Evolutionary conservation across 2,888 invertebrate species (phyloP).

Genomic region (Drosophila subquinaria): DNA sequence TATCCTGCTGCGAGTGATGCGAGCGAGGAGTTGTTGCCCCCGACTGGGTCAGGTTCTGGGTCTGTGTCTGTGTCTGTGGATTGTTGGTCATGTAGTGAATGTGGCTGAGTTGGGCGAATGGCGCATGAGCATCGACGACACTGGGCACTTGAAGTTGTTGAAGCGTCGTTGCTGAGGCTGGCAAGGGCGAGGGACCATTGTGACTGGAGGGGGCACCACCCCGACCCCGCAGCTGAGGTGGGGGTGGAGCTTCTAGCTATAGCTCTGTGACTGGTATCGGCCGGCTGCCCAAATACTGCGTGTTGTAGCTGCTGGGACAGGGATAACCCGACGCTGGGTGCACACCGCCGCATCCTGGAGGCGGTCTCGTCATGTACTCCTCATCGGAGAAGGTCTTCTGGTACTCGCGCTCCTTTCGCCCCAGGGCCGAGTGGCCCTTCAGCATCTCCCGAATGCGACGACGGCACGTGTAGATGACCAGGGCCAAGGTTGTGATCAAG

Average conservation of each 20-base stretch:
- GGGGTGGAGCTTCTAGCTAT: constrained; percentile 96
- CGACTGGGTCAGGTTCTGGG: not conserved
- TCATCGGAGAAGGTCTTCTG: constrained; percentile 96
- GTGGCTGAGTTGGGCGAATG: constrained; percentile 85
- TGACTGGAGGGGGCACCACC: constrained; percentile 82
- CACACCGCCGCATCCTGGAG: constrained; percentile 83
- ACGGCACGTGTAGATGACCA: constrained; percentile 92
- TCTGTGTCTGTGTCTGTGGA: constrained; percentile 21
- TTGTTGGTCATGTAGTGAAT: constrained; percentile 85
- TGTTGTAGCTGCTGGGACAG: constrained; percentile 76
- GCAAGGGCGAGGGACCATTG: constrained; percentile 40
- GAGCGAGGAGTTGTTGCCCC: constrained; percentile 29
- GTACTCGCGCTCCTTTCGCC: constrained; percentile 93
- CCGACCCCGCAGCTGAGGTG: constrained; percentile 89
- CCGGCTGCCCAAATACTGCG: constrained; percentile 86
- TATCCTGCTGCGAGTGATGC: constrained; percentile 77
- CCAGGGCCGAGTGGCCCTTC: constrained; percentile 88
- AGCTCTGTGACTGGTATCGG: constrained; percentile 96
- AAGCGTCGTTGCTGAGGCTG: constrained; percentile 55
- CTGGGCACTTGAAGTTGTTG: constrained; percentile 84
- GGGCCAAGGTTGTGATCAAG: constrained; percentile 89
- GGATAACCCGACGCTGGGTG: constrained; percentile 77
- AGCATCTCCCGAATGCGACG: constrained; percentile 92
- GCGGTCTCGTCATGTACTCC: constrained; percentile 88
- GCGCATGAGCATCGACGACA: constrained; percentile 76